Base-by-base conservation (phyloP, 2,113 vertebrate species). In the Athene cunicularia region DNA sequence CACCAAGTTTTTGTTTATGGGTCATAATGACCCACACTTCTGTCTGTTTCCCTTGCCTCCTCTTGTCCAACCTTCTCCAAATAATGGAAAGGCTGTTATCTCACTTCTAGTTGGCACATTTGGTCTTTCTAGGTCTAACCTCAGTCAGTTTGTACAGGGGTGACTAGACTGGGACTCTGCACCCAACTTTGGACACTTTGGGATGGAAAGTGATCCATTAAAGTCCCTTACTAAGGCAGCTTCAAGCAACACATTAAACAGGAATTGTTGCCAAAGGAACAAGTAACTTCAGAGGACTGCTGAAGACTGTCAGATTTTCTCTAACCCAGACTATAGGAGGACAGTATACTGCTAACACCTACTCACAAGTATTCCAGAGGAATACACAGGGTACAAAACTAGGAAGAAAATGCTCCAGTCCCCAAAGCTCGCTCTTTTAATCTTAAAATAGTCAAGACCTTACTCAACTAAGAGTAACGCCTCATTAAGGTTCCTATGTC, bases 391-490 rank as follows among this genome's bases (percentile, higher is more conserved):
- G n/a, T 33, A 74, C 7, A 92, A 76, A 83, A 71, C 16, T 17
- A 67, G 45, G 20, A 55, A 86, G 28, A 84, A 93, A 86, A 80
- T 4, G 5, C 22, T 80, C 12, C 32, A 14, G 22, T 27, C 8
- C 16, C 23, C 16, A 27, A 39, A 90, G 47, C 8, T 55, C 20
- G 70, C 83, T 90, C 62, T 11, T 5, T 55, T 81, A 43, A 52
- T 45, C 74, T 85, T 64, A 63, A 77, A 89, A 87, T 47, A 72
- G 82, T 24, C 14, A 58, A 81, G 74, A 49, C 21, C 16, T 45
- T 28, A 74, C 12, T 74, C 28, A 74, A 70, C 5, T 15, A 52
- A 72, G 45, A 89, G 3, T 20, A 87, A 59, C 0, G 0, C 9
- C 52, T 52, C 2, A 0, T 21, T 52, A 12, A 39, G 64, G 14